Evolutionary conservation across 1,140 invertebrate species (phyloP).

Genomic region (Druon quercuslanigerum): DNA sequence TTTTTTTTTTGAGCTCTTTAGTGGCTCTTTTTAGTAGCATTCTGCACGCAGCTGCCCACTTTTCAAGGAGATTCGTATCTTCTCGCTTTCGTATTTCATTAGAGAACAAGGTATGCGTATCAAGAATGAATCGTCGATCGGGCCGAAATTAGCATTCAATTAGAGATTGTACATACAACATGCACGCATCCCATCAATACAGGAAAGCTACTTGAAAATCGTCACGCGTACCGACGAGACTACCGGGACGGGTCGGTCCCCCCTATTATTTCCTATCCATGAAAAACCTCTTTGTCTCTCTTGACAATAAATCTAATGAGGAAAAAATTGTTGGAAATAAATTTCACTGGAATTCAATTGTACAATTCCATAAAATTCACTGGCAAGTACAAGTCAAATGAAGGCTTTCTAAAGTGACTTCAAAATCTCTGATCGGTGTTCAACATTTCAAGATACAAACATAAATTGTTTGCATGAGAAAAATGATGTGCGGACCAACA

Average conservation of each 20-base stretch:
- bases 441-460: too few relatives aligned
- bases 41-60: background rate
- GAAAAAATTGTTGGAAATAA: background rate
- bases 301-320: conserved; percentile 1
- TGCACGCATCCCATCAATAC: conserved; percentile 8
- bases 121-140: background rate
- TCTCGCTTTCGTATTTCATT: conserved; percentile 37
- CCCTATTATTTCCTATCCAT: background rate
- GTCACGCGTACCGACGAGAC: conserved; percentile 9
- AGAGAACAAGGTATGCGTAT: conserved; percentile 35
- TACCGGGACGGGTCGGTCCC: background rate
- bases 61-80: conserved; percentile 17
- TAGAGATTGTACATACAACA: conserved; percentile 25
- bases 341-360: background rate
- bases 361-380: too few relatives aligned
- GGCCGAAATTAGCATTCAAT: conserved; percentile 16
- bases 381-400: background rate
- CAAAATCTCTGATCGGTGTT: too few relatives aligned
- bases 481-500: too few relatives aligned
- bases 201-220: conserved; percentile 18
- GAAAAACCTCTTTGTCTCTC: conserved; percentile 1
- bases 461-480: too few relatives aligned
- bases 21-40: background rate
- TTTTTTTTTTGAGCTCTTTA: too few relatives aligned
- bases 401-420: too few relatives aligned